phyloP scores from a whole-genome alignment of 2,113 vertebrate species.

The Excalfactoria chinensis region DNA sequence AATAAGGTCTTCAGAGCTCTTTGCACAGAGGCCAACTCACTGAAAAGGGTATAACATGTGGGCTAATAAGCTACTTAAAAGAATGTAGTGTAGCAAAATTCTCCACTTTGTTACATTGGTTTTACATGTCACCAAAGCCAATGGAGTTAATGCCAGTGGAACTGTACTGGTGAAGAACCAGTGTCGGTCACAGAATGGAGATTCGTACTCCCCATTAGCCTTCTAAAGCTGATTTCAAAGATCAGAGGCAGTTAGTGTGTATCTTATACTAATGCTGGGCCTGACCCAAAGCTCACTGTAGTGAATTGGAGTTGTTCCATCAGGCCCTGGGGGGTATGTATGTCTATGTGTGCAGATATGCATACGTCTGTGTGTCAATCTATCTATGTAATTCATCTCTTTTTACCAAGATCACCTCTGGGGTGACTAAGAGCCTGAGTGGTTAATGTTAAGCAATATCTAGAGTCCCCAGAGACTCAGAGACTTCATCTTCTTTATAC shows the following conservation, averaged over 20 bases:
- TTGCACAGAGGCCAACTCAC: conserved; percentile 52
- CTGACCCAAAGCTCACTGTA: conserved; percentile 24
- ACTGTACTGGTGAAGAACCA: neutral
- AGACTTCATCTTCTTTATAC: conserved; percentile 55
- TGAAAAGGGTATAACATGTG: conserved; percentile 38
- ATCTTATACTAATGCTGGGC: neutral
- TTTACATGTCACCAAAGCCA: conserved; percentile 18
- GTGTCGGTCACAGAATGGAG: neutral
- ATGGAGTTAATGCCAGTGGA: neutral
- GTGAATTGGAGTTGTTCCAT: conserved; percentile 50
- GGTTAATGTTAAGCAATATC: conserved; percentile 59
- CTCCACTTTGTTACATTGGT: neutral
- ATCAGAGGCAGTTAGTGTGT: conserved; percentile 16
- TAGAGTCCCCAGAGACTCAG: conserved; percentile 59
- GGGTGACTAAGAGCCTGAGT: conserved; percentile 43
- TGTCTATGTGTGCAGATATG: conserved; percentile 22
- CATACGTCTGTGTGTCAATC: conserved; percentile 3
- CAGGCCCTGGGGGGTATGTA: conserved; percentile 44
- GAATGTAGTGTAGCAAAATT: conserved; percentile 31
- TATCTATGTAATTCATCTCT: conserved; percentile 42
- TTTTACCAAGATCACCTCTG: neutral
- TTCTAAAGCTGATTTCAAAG: conserved; percentile 25
- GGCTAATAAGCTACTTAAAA: conserved; percentile 50
- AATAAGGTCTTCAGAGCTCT: conserved; percentile 4
- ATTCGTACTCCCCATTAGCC: neutral